These are phyloP conservation scores for Notodonta dromedarius DNA, from an alignment of 2,888 invertebrate genomes.

Conservation along the genomic window DNA sequence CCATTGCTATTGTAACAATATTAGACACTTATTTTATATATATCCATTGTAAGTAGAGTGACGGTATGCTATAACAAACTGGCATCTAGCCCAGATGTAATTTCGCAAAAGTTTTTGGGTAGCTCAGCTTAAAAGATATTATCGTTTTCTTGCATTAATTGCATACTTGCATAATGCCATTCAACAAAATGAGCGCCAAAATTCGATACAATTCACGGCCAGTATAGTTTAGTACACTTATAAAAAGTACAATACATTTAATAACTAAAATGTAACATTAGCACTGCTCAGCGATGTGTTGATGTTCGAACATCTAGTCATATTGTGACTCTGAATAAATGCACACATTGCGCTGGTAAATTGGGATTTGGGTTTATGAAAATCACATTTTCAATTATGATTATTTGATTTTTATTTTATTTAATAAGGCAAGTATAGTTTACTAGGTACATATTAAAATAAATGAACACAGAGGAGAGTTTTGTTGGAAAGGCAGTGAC, in stretches of 20 bases:
- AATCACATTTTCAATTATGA: constrained; percentile 55
- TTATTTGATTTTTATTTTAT: constrained; percentile 27
- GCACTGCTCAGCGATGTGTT: constrained; percentile 20
- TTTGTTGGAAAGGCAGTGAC: constrained; percentile 71
- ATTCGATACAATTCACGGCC: constrained; percentile 38
- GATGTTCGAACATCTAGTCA: constrained; percentile 15
- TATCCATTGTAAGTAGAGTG: not conserved
- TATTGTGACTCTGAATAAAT: constrained; percentile 64
- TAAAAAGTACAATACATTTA: constrained; percentile 29
- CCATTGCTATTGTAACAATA: constrained; percentile 19
- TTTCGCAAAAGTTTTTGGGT: not conserved
- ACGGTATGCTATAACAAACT: not conserved
- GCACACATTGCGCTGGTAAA: constrained; percentile 64
- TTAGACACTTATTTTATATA: not conserved
- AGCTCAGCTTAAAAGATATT: not conserved
- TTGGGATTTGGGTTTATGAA: constrained; percentile 46
- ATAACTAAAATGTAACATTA: constrained; percentile 36
- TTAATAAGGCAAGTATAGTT: constrained; percentile 65
- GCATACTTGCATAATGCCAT: constrained; percentile 21
- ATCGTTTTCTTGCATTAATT: not conserved
- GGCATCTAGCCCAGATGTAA: too few species aligned
- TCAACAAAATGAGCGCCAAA: constrained; percentile 23
- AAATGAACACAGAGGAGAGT: constrained; percentile 70
- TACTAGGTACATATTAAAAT: constrained; percentile 51
- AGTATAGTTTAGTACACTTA: constrained; percentile 28